phyloP scores from a whole-genome alignment of 2,888 invertebrate species.

The Strigamia transsilvanica region DNA sequence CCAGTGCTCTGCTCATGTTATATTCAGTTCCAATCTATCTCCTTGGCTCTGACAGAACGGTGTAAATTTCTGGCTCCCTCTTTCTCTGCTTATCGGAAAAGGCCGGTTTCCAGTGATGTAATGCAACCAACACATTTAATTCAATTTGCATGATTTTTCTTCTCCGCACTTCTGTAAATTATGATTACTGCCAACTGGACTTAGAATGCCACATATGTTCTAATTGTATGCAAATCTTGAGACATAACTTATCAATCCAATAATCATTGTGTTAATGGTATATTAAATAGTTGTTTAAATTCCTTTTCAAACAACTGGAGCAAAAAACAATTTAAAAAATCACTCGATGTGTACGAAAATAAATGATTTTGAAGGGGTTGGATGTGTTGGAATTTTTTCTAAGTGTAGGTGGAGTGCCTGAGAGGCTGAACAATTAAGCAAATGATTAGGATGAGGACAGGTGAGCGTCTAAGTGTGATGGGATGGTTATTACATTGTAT shows the following conservation, averaged over 20 bases:
- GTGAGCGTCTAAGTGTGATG: not conserved
- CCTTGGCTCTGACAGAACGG: constrained; percentile 30
- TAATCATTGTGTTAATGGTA: constrained; percentile 20
- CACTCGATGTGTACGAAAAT: not conserved
- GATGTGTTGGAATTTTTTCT: not conserved
- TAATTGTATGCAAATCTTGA: constrained; percentile 46
- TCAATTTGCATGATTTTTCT: constrained; percentile 54
- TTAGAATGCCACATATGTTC: constrained; percentile 51
- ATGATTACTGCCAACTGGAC: constrained; percentile 53
- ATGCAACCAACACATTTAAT: constrained; percentile 55
- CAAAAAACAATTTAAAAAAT: not conserved
- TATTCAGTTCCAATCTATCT: constrained; percentile 52
- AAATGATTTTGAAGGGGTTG: not conserved
- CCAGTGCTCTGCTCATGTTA: constrained; percentile 17
- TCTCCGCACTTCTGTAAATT: constrained; percentile 50
- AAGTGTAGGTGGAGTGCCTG: not conserved
- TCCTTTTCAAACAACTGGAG: not conserved
- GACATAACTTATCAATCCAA: constrained; percentile 19
- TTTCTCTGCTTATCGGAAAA: constrained; percentile 50
- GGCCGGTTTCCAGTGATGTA: constrained; percentile 51
- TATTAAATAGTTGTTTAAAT: not conserved
- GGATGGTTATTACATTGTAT: not conserved
- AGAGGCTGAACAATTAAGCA: not conserved
- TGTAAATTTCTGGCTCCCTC: constrained; percentile 50
- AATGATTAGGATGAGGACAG: not conserved